Evolutionary conservation across 2,113 vertebrate species (phyloP), one percentile per base, ranked within the genome.

Genomic region (Potamarius usumacintae): DNA sequence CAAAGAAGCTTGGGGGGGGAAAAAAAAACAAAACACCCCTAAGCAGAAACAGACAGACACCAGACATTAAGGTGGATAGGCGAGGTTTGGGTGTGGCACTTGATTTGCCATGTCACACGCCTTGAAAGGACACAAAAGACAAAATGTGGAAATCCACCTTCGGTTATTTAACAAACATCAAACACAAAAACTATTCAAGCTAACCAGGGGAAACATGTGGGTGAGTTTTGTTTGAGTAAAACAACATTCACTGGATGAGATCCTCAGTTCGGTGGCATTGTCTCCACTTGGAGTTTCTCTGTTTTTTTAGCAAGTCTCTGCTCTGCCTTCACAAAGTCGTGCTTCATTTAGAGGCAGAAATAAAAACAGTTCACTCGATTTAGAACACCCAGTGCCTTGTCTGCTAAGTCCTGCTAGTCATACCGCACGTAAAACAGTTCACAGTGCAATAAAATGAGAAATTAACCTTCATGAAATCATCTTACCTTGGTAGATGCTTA

Each of bases 401-500:
- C 48, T 8, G 72, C 57, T 48, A 25, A 89, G 81, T 67, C 42
- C 7, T 67, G 76, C 76, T 11, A 12, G 81, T 42, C 30, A 17
- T 25, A 27, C 22, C 42, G n/a, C 58, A 78, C 2, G 34, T 15
- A 78, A 80, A 85, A 84, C 42, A 63, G 5, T 22, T 57, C 55
- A 63, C 60, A 48, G 53, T 81, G 18, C 17, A 58, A 55, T 76
- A 22, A 7, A 87, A 78, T 27, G 9, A 53, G 4, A 30, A 30
- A 27, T 18, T 7, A 1, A 71, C n/a, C 25, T 50, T 34, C 76
- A 63, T 42, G 42, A 42, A 57, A 77, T 65, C 72, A 42, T 7
- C 93, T 96, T 96, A 99, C 98, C 98, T 98, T 99, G 98, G 91
- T 99, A 99, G 92, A 99, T 98, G 93, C 98, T 99, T 91, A 99